Conservation (phyloP, 2,113 vertebrate genomes). For the Condylura cristata region DNA sequence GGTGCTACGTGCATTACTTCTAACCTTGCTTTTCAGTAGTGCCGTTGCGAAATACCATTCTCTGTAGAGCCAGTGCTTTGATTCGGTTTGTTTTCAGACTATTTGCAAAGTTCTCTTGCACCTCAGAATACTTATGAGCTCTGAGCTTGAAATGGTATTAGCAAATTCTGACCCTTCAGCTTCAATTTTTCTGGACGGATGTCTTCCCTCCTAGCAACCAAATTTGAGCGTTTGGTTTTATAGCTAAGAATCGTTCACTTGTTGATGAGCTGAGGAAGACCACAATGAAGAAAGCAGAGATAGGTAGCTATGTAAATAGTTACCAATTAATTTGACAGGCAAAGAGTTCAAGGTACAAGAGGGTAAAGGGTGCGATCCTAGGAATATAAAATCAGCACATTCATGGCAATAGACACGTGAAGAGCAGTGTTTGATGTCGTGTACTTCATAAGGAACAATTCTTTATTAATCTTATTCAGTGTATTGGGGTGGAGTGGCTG, state of each 20-base stretch:
- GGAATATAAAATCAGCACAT: constrained; percentile 37
- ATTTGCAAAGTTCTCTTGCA: constrained; percentile 16
- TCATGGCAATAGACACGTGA: not conserved
- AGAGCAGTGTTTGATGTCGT: not conserved
- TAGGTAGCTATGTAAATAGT: constrained; percentile 63
- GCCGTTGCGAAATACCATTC: constrained; percentile 57
- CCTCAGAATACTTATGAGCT: constrained; percentile 35
- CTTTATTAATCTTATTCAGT: constrained; percentile 51
- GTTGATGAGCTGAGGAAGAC: constrained; percentile 18
- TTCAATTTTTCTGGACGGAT: constrained; percentile 51
- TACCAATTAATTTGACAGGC: constrained; percentile 66
- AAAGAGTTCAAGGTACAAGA: not conserved
- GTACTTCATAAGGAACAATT: constrained; percentile 31
- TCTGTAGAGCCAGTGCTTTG: not conserved
- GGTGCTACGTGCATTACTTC: not conserved
- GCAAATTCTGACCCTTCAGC: constrained; percentile 66
- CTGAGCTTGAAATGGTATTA: constrained; percentile 31
- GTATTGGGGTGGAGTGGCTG: not conserved
- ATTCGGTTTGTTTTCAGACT: constrained; percentile 49
- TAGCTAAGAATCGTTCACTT: not conserved
- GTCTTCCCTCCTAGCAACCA: constrained; percentile 44
- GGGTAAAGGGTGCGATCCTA: not conserved
- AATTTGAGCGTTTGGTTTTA: constrained; percentile 59
- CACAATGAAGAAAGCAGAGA: constrained; percentile 5
- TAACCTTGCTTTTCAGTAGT: not conserved